Conservation (phyloP, 1,140 invertebrate genomes). For the Plectus sambesii region DNA sequence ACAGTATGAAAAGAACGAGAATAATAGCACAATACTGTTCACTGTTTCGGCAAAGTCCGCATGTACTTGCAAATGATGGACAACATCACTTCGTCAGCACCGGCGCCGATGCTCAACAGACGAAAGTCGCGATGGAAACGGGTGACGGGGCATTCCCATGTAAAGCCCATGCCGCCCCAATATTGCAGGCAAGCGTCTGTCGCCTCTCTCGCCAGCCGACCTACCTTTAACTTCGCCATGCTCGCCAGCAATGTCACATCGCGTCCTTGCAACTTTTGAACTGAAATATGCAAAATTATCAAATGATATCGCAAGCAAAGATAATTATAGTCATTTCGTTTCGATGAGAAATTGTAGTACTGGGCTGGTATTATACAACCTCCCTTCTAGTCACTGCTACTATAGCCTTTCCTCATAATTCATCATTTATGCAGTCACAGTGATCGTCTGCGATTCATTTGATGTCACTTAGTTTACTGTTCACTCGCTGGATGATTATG, state of each 20-base stretch:
- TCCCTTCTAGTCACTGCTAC: no score
- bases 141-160: slow-evolving; percentile 50
- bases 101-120: slow-evolving; percentile 54
- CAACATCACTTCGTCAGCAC: slow-evolving; percentile 57
- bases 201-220: slow-evolving; percentile 50
- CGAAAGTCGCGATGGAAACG: slow-evolving; percentile 52
- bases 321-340: no score
- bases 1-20: no score
- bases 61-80: slow-evolving; percentile 55
- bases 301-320: neutral
- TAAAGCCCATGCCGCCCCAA: slow-evolving; percentile 58
- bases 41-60: slow-evolving; percentile 49
- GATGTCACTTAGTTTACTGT: no score
- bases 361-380: no score
- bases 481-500: no score
- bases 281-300: slow-evolving; percentile 29
- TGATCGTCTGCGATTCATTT: no score
- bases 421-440: no score
- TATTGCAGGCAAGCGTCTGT: slow-evolving; percentile 54
- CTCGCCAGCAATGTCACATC: slow-evolving; percentile 55
- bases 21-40: no score
- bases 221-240: slow-evolving; percentile 56
- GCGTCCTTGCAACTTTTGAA: slow-evolving; percentile 49
- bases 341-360: no score
- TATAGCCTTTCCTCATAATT: no score